Base-by-base conservation (phyloP, 2,888 invertebrate species). In the Mesochorus sp. region DNA sequence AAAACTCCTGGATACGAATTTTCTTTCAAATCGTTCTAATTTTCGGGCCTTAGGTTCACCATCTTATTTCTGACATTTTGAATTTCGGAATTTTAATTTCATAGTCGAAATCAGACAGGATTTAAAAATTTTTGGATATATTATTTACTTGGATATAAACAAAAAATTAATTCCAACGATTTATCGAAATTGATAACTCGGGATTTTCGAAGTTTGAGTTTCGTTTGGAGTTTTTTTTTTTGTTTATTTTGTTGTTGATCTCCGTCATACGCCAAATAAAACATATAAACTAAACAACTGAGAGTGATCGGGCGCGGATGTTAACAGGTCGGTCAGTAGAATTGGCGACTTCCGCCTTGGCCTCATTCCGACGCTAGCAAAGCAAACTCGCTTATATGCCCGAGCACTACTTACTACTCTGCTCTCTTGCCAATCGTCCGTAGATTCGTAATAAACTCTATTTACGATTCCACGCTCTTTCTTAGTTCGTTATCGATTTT, bases 321-420 rank as follows among this genome's bases (percentile, higher is more conserved):
- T 83, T 86, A 85, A 85, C 83, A 83, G 85, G 81, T 84, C 82
- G 81, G 84, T 83, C 83, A 86, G 82, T 86, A 86, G 84, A 84
- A 84, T 85, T 83, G 82, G 85, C 82, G 79, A 85, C 84, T 88
- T 88, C 88, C 88, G 86, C 83, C 85, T 86, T 82, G 84, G 83
- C 82, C 85, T 85, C 84, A 83, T 86, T 87, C 77, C 80, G 79
- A 67, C 10, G 68, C 59, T 73, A 78, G 78, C 78, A 51, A 78
- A 70, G 62, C 73, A 78, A 78, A 66, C 67, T 74, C 44, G 68
- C 68, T 62, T 78, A 70, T n/a, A n/a, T n/a, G n/a, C n/a, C 61
- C 70, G 34, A 73, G 44, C 55, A 44, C 70, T 49, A 39, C 61
- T 42, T 57, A 70, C 44, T 39, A 37, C 49, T 12, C 57, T 14